Conservation (phyloP, 2,797 vertebrate genomes). For the Esox lucius region DNA sequence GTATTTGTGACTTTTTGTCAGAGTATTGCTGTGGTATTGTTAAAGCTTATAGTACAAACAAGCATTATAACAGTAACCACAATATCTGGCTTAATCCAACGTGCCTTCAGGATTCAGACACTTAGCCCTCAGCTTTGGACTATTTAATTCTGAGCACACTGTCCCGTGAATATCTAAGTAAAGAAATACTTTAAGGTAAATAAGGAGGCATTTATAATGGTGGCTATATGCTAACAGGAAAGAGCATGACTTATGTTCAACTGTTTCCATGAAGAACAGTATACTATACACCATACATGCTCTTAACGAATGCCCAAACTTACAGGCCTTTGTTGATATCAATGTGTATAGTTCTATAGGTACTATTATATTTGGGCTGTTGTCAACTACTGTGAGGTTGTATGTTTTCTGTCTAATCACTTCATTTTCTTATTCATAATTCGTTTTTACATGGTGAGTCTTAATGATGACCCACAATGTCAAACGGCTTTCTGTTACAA, state of each 20-base stretch:
- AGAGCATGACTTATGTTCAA: neutral
- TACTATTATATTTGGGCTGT: neutral
- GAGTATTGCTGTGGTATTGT: neutral
- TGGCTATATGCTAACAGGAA: neutral
- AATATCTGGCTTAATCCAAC: neutral
- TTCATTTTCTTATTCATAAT: neutral
- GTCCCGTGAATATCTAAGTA: neutral
- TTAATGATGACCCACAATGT: neutral
- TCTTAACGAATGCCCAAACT: neutral
- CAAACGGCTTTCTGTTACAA: neutral
- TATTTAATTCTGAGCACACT: neutral
- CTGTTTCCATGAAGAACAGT: neutral
- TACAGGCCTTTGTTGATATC: neutral
- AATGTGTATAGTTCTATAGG: neutral
- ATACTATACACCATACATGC: neutral
- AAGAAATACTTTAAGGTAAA: neutral
- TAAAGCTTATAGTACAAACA: neutral
- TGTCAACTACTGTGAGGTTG: neutral
- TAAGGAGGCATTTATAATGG: neutral
- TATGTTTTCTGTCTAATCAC: neutral
- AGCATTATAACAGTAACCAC: neutral
- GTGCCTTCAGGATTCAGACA: constrained; percentile 13
- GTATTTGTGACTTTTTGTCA: neutral
- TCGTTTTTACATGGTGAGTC: neutral
- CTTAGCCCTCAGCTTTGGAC: neutral